Evolutionary conservation across 2,888 invertebrate species (phyloP).

Genomic region (Melanophora roralis): DNA sequence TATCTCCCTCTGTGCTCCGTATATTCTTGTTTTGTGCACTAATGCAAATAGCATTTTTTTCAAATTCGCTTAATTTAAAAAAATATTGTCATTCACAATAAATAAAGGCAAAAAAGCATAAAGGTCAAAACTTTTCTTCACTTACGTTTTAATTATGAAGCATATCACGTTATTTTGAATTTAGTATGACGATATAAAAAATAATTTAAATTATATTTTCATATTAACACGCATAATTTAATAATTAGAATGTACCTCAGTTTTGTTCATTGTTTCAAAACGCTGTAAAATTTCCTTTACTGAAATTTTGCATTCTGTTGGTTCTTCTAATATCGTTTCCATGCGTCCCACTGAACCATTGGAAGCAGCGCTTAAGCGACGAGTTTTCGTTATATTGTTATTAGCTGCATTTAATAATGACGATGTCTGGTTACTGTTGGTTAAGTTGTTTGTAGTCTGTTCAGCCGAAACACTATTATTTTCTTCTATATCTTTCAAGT

Average conservation of each 20-base stretch:
- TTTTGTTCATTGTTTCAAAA: slow-evolving; percentile 83
- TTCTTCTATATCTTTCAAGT: slow-evolving; percentile 31
- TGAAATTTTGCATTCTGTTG: slow-evolving; percentile 87
- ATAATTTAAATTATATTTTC: too few relatives aligned
- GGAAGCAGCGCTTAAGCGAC: slow-evolving; percentile 76
- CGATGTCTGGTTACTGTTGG: neutral
- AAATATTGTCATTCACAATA: too few relatives aligned
- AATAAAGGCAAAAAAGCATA: too few relatives aligned
- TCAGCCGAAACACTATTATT: slow-evolving; percentile 3
- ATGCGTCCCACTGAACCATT: slow-evolving; percentile 82
- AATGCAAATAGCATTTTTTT: too few relatives aligned
- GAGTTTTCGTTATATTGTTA: slow-evolving; percentile 66
- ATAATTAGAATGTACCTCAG: slow-evolving; percentile 70
- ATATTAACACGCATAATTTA: neutral
- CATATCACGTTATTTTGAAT: too few relatives aligned
- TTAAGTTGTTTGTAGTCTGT: neutral
- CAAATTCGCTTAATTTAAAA: too few relatives aligned
- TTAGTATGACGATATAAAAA: too few relatives aligned
- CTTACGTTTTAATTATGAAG: too few relatives aligned
- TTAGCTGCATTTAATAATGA: slow-evolving; percentile 16
- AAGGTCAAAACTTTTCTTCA: too few relatives aligned
- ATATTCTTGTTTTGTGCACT: too few relatives aligned
- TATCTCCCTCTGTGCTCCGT: too few relatives aligned
- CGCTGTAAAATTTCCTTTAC: slow-evolving; percentile 89
- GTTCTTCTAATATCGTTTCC: slow-evolving; percentile 90